phyloP scores from a whole-genome alignment of 1,140 invertebrate species.

The Lepidotrigona ventralis region DNA sequence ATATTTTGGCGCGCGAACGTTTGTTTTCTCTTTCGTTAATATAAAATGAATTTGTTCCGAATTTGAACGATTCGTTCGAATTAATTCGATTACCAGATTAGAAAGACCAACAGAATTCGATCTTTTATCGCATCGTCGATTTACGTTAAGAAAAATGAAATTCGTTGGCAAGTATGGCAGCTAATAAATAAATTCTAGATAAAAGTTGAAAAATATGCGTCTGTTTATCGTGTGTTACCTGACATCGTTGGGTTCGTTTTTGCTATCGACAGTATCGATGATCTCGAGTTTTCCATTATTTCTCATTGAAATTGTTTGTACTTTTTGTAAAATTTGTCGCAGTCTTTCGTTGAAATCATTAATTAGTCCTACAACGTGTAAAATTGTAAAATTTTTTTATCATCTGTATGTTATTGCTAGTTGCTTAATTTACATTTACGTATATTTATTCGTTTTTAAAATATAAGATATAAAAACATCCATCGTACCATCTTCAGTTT shows the following conservation, averaged over 20 bases:
- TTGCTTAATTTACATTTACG: not conserved
- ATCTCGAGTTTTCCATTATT: constrained; percentile 49
- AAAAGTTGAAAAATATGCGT: constrained; percentile 1
- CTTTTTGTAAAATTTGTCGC: constrained; percentile 44
- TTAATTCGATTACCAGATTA: not conserved
- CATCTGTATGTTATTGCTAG: not conserved
- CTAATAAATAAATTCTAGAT: not conserved
- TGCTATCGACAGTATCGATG: constrained; percentile 10
- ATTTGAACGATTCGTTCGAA: not conserved
- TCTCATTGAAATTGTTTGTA: constrained; percentile 47
- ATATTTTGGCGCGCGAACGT: not conserved
- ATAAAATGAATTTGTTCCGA: not conserved
- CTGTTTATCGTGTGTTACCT: constrained; percentile 42
- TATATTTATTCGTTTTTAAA: not conserved
- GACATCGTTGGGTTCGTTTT: constrained; percentile 19
- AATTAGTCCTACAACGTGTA: constrained; percentile 27
- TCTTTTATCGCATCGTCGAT: not conserved
- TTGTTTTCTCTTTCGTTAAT: not conserved
- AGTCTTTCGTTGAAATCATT: constrained; percentile 54
- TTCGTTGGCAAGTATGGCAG: not conserved
- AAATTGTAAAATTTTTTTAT: not conserved
- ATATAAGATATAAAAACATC: not conserved
- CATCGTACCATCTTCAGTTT: constrained; percentile 26
- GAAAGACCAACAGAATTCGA: not conserved
- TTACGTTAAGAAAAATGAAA: not conserved